Evolutionary conservation across 92 coral and sea anemone species (phyloP).

Genomic region (Ricordea florida): DNA sequence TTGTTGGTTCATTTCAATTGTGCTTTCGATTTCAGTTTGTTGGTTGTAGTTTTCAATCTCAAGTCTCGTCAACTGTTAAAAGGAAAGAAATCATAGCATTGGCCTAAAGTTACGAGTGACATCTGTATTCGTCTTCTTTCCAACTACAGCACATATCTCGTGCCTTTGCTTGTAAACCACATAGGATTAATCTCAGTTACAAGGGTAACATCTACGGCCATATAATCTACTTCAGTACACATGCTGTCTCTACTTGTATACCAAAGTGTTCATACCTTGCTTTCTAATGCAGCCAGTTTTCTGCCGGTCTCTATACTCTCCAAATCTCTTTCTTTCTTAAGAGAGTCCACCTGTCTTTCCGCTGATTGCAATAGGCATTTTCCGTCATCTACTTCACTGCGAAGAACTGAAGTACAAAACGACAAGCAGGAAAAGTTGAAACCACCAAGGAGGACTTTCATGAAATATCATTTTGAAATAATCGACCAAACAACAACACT

Average conservation of each 20-base stretch:
- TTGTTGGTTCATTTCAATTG: slow-evolving; percentile 84
- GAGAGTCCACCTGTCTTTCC: slow-evolving; percentile 79
- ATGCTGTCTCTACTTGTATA: too few relatives aligned
- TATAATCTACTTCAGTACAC: too few relatives aligned
- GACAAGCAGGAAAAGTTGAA: neutral
- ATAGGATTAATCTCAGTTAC: too few relatives aligned
- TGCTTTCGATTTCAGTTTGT: slow-evolving; percentile 85
- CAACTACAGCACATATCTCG: too few relatives aligned
- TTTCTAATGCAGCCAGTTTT: slow-evolving; percentile 81
- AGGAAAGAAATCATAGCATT: too few relatives aligned
- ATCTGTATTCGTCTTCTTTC: too few relatives aligned
- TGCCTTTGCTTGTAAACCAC: too few relatives aligned
- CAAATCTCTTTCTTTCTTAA: slow-evolving; percentile 86
- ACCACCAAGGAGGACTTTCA: neutral
- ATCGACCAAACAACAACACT: too few relatives aligned
- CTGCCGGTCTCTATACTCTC: slow-evolving; percentile 91
- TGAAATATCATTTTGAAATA: too few relatives aligned
- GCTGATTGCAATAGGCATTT: slow-evolving; percentile 87
- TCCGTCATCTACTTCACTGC: slow-evolving; percentile 88
- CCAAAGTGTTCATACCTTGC: slow-evolving; percentile 88
- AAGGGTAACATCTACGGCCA: too few relatives aligned
- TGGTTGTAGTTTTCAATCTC: slow-evolving; percentile 94
- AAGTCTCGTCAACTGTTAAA: slow-evolving; percentile 83
- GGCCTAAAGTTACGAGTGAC: too few relatives aligned
- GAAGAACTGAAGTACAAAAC: slow-evolving; percentile 62